Evolutionary conservation across 2,888 invertebrate genomes (phyloP).

Genomic region (Sepiola atlantica): DNA sequence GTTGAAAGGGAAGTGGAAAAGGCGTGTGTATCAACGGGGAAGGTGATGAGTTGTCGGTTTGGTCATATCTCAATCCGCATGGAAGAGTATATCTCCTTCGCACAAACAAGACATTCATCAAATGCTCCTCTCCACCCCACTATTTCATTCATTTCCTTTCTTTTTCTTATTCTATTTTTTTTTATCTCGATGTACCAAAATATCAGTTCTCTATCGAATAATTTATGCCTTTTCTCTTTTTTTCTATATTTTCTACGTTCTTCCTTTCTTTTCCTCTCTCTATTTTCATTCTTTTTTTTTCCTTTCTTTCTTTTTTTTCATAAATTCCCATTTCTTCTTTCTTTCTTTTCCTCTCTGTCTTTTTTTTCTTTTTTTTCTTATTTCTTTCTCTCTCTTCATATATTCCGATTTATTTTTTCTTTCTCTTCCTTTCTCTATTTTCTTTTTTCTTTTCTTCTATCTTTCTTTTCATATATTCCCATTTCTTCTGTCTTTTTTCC

Average conservation of each 20-base stretch:
- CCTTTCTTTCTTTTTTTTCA: too few species aligned
- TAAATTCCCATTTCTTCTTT: too few species aligned
- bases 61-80: background rate
- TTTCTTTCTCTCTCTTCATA: too few species aligned
- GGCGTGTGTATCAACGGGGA: background rate
- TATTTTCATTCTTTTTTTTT: too few species aligned
- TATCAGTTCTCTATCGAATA: too few species aligned
- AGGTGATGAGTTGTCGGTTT: background rate
- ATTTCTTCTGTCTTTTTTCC: too few species aligned
- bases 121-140: background rate
- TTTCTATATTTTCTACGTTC: background rate
- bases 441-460: too few species aligned
- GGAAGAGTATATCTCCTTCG: background rate
- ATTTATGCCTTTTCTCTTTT: background rate
- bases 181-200: background rate
- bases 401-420: too few species aligned
- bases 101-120: background rate
- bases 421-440: too few species aligned
- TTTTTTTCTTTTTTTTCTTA: too few species aligned
- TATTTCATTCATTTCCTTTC: background rate
- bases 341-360: too few species aligned
- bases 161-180: background rate
- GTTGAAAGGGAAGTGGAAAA: background rate
- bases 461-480: too few species aligned
- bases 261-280: background rate